Conservation (phyloP, 2,888 invertebrate species). For the Morpho achilles region DNA sequence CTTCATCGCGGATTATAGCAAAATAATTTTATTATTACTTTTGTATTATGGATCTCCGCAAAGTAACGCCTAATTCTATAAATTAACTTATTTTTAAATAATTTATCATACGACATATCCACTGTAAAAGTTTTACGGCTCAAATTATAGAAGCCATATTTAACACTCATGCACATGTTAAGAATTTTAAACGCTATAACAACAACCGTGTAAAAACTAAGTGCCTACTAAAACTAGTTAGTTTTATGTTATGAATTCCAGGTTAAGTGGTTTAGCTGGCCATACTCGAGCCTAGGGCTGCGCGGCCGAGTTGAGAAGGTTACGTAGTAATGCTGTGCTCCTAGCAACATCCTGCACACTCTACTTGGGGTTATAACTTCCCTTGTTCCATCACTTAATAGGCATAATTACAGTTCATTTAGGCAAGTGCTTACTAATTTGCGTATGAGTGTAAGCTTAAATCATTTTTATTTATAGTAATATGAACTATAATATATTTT, state of each 20-base stretch:
- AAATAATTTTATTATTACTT: too few relatives aligned
- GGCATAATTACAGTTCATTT: conserved; percentile 34
- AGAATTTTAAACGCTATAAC: neutral
- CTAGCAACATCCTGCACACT: conserved; percentile 14
- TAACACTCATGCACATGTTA: conserved; percentile 1
- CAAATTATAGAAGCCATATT: neutral
- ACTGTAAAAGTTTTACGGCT: neutral
- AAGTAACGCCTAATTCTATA: too few relatives aligned
- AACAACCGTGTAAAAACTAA: conserved; percentile 18
- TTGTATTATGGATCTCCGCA: too few relatives aligned
- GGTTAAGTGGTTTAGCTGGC: conserved; percentile 37
- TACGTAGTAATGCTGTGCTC: conserved; percentile 12
- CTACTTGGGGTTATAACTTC: conserved; percentile 26
- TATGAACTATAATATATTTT: too few relatives aligned
- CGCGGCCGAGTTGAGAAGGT: conserved; percentile 26
- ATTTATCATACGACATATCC: too few relatives aligned
- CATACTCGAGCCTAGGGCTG: conserved; percentile 25
- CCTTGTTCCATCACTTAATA: conserved; percentile 41
- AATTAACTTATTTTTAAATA: too few relatives aligned
- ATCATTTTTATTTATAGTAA: too few relatives aligned
- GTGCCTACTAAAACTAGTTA: conserved; percentile 28
- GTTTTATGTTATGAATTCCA: conserved; percentile 34
- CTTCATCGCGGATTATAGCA: too few relatives aligned
- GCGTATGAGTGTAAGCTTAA: conserved; percentile 2
- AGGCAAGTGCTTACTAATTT: conserved; percentile 29